Conservation (phyloP, 2,113 vertebrate genomes). For the Propithecus coquereli region DNA sequence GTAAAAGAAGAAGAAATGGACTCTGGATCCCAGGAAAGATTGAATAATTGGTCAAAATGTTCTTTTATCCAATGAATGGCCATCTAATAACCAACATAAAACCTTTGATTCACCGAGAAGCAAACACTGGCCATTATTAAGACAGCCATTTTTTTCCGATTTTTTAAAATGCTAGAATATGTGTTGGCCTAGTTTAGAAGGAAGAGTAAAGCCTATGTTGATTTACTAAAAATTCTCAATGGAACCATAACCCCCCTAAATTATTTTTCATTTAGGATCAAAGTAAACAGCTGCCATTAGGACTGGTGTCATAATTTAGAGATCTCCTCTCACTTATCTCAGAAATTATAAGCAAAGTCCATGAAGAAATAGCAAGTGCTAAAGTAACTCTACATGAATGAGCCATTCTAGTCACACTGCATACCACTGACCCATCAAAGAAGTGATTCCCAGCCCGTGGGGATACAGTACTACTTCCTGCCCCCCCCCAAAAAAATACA, state of each 20-base stretch:
- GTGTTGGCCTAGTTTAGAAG: not conserved
- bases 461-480: not conserved
- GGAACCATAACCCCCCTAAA: not conserved
- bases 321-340: not conserved
- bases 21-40: not conserved
- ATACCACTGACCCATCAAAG: not conserved
- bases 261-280: slow-evolving; percentile 3
- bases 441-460: not conserved
- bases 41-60: not conserved
- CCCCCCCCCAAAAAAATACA: not conserved
- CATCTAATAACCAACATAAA: not conserved
- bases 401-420: not conserved
- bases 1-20: not conserved
- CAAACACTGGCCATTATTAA: not conserved
- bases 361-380: not conserved
- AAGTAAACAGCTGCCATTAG: not conserved
- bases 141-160: not conserved
- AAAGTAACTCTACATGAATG: not conserved
- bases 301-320: not conserved
- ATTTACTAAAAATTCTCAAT: not conserved
- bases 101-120: not conserved
- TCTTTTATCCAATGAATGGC: not conserved
- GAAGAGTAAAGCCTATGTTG: not conserved
- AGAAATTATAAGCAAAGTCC: not conserved
- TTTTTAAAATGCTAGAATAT: not conserved